Conservation (phyloP, 2,113 vertebrate genomes). For the Chaetodon auriga region DNA sequence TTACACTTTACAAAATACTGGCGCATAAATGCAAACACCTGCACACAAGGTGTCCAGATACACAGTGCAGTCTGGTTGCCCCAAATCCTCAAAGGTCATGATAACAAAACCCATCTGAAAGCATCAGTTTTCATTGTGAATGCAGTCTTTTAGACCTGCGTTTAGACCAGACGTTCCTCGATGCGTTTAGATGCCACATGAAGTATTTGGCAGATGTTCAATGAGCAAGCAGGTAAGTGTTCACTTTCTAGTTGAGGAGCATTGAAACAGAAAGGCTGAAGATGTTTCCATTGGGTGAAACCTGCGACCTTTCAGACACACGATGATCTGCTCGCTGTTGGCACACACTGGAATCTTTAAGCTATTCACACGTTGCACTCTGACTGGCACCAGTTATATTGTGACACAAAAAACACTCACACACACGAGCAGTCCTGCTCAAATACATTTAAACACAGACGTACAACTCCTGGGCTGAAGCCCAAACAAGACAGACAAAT, state of each 20-base stretch:
- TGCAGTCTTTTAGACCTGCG: not conserved
- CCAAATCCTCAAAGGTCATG: not conserved
- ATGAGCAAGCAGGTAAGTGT: conserved; percentile 3
- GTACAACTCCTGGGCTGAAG: conserved; percentile 28
- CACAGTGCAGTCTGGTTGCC: not conserved
- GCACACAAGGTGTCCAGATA: not conserved
- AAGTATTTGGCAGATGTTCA: not conserved
- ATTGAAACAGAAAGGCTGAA: conserved; percentile 9
- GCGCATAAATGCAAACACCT: not conserved
- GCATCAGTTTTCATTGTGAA: not conserved
- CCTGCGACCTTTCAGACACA: not conserved
- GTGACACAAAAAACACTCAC: not conserved
- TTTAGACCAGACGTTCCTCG: not conserved
- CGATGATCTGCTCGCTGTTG: not conserved
- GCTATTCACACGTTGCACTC: not conserved
- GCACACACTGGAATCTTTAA: not conserved
- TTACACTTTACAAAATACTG: not conserved
- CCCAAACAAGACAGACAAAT: conserved; percentile 66
- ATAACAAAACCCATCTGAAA: not conserved
- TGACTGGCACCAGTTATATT: conserved; percentile 9
- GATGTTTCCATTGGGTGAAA: conserved; percentile 9
- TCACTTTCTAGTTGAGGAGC: conserved; percentile 11
- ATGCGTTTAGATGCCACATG: conserved; percentile 16
- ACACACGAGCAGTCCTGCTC: conserved; percentile 21
- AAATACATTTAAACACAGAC: conserved; percentile 57